A percentile compares a stretch with the other conserved stretches of the same genome.
phyloP scores from a whole-genome alignment of 1,140 invertebrate species.

The Formica exsecta region DNA sequence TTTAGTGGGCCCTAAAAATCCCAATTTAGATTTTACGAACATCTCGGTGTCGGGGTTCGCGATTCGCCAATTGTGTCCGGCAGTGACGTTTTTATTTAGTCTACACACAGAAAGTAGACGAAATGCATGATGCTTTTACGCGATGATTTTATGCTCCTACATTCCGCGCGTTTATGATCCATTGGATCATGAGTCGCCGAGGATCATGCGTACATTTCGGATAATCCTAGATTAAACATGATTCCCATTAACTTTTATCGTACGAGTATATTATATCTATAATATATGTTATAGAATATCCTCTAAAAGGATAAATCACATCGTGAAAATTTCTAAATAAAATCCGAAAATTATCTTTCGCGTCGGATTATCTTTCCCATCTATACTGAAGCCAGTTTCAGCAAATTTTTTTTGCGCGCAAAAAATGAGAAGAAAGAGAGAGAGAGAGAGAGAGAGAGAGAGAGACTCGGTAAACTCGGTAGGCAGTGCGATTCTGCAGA shows the following conservation, averaged over 20 bases:
- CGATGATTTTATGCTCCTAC: conserved; percentile 55
- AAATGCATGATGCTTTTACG: conserved; percentile 47
- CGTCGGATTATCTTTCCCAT: neutral
- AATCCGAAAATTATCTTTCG: conserved; percentile 1
- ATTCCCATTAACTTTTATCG: conserved; percentile 47
- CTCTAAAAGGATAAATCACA: neutral
- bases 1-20: conserved; percentile 73
- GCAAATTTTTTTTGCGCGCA: neutral
- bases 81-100: conserved; percentile 49
- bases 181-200: neutral
- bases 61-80: conserved; percentile 34
- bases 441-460: neutral
- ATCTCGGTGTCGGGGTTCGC: conserved; percentile 37
- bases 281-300: neutral
- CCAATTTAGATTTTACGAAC: conserved; percentile 71
- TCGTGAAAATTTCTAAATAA: conserved; percentile 21
- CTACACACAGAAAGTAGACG: conserved; percentile 21
- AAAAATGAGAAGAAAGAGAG: neutral
- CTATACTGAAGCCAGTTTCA: conserved; percentile 1
- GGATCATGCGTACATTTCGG: conserved; percentile 12
- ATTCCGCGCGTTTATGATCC: conserved; percentile 20
- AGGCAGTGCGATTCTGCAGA: neutral
- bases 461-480: conserved; percentile 3
- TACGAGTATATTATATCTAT: neutral
- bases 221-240: conserved; percentile 45